A percentile compares a stretch with the other conserved stretches of the same genome.
phyloP scores from a whole-genome alignment of 2,888 invertebrate species.

The Chrysolina haemoptera region DNA sequence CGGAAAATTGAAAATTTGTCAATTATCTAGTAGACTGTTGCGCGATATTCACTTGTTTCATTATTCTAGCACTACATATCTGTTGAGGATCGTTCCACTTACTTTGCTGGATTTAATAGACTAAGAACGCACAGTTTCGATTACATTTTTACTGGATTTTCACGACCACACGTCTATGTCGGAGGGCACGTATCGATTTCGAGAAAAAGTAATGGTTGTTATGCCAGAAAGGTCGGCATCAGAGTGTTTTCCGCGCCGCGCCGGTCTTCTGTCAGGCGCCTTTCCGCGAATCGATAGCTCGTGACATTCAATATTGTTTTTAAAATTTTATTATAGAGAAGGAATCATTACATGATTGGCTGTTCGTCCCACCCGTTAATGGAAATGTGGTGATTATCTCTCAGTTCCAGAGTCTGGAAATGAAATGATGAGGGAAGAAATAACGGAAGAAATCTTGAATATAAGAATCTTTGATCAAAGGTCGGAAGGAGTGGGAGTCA shows the following conservation, averaged over 20 bases:
- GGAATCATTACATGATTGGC: background rate
- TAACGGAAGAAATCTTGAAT: background rate
- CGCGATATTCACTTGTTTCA: background rate
- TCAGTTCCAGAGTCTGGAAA: background rate
- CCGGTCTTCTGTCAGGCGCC: constrained; percentile 50
- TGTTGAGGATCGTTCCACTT: background rate
- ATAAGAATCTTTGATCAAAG: background rate
- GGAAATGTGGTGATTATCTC: background rate
- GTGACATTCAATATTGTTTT: constrained; percentile 29
- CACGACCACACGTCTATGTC: constrained; percentile 14
- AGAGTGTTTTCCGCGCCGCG: constrained; percentile 49
- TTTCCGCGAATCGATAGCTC: constrained; percentile 57
- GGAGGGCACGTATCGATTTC: constrained; percentile 51
- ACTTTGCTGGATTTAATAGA: background rate
- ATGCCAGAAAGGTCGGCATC: constrained; percentile 50
- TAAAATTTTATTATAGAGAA: constrained; percentile 28
- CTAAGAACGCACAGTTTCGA: background rate
- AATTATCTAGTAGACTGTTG: background rate
- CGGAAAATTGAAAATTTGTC: too few relatives aligned
- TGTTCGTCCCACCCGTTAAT: background rate
- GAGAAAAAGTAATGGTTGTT: constrained; percentile 42
- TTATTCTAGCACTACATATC: background rate
- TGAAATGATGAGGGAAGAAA: background rate
- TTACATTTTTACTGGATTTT: constrained; percentile 16
- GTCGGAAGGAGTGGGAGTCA: too few relatives aligned